A percentile compares a stretch with the other conserved stretches of the same genome.
Conservation (phyloP, 2,888 invertebrate genomes). For the Temnothorax rugatulus region DNA sequence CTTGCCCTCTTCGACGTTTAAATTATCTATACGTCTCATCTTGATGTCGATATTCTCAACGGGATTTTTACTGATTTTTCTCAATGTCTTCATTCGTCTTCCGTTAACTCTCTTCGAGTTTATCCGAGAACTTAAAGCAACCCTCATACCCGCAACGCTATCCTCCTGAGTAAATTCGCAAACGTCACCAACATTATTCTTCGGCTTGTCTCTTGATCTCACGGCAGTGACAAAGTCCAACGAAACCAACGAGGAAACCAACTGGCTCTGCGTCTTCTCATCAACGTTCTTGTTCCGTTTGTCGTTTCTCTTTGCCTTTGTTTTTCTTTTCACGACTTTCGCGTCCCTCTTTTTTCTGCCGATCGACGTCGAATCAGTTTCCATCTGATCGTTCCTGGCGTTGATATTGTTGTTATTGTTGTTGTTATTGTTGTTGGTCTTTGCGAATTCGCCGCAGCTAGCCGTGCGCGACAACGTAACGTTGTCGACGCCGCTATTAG, state of each 20-base stretch:
- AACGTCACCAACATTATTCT: constrained; percentile 72
- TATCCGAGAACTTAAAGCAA: constrained; percentile 85
- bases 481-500: constrained; percentile 83
- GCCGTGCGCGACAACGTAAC: constrained; percentile 73
- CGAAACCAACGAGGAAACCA: constrained; percentile 67
- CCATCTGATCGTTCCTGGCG: constrained; percentile 58
- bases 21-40: constrained; percentile 61
- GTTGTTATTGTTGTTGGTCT: constrained; percentile 63
- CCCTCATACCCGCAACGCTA: constrained; percentile 85
- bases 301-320: constrained; percentile 57
- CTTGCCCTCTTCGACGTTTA: constrained; percentile 63
- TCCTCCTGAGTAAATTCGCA: constrained; percentile 83
- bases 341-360: constrained; percentile 71
- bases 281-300: constrained; percentile 58
- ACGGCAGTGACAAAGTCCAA: constrained; percentile 46
- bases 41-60: constrained; percentile 73
- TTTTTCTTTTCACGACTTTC: constrained; percentile 63
- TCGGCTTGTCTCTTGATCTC: constrained; percentile 57
- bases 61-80: constrained; percentile 59
- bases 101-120: constrained; percentile 71
- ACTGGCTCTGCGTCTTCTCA: constrained; percentile 50
- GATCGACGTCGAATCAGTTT: constrained; percentile 45
- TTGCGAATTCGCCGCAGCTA: constrained; percentile 83
- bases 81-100: constrained; percentile 67
- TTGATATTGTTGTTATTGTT: constrained; percentile 56